A percentile compares a stretch with the other conserved stretches of the same genome.
Conservation (phyloP, 2,797 vertebrate genomes). For the Cynopterus sphinx region DNA sequence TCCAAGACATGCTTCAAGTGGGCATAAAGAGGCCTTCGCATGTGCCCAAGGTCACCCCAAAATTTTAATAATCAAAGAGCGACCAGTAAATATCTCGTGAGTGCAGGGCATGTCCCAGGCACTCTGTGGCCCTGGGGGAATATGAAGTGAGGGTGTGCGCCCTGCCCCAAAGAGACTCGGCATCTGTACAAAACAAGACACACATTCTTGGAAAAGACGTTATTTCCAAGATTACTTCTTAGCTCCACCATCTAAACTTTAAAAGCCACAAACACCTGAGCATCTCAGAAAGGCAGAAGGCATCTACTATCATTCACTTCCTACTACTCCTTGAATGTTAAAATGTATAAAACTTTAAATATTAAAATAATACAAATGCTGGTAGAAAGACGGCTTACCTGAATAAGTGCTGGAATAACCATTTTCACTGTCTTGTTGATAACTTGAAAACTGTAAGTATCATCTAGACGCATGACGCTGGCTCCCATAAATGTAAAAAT, state of each 20-base stretch:
- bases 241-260: not conserved
- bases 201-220: not conserved
- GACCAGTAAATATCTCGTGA: not conserved
- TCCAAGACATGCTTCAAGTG: not conserved
- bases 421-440: conserved; percentile 96
- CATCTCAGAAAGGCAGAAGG: not conserved
- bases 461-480: conserved; percentile 95
- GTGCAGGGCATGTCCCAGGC: accelerated
- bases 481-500: conserved; percentile 99
- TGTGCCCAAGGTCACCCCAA: not conserved
- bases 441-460: conserved; percentile 96
- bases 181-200: not conserved
- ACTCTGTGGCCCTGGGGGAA: not conserved
- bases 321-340: not conserved
- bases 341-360: not conserved
- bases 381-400: conserved; percentile 84
- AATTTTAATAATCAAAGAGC: not conserved
- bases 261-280: not conserved
- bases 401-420: conserved; percentile 95
- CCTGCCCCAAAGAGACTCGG: not conserved
- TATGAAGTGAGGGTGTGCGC: not conserved
- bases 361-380: not conserved
- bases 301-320: not conserved
- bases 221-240: not conserved
- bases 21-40: not conserved